Base-by-base conservation (phyloP, 2,113 vertebrate species). In the Seriola aureovittata region DNA sequence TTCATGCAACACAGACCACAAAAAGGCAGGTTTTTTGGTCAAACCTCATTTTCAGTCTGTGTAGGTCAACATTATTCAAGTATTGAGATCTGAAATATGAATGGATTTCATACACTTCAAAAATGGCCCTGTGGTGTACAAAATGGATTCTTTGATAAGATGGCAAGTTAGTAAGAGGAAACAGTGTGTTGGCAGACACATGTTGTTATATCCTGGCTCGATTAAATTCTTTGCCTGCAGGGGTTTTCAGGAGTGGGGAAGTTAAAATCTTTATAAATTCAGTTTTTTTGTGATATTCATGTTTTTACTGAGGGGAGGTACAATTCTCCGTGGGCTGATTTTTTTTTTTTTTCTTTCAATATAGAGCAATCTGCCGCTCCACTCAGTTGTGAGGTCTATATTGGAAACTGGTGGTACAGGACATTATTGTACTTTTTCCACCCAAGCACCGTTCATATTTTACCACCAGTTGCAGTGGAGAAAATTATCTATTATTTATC, bases 61-160 rank as follows among this genome's bases (percentile, higher is more conserved):
- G 42, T 17, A 32, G 36, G 7, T 9, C 68, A 79, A 19, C 32
- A 72, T 86, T 75, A 79, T 82, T 72, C 81, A 81, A 23, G 44
- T 6, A n/a, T 38, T 60, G 32, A 34, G 19, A 64, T 67, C 34
- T 84, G 54, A 75, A 84, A 78, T 75, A 84, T 78, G 48, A 84
- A 84, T 75, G 59, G 10, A 52, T 83, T 67, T 89, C 69, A 71
- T 82, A 19, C 71, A 40, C 58, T 70, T 72, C 17, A 67, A 78
- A 78, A 42, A 70, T 58, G 65, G 65, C 29, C 72, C 81, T 78
- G 72, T 62, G 66, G 54, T 86, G 73, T 32, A 52, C 14, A 75
- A 71, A 80, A 83, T 64, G 12, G 57, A 72, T 68, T 81, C 32
- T 78, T 59, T 82, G 73, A 83, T 78, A 66, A 52, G 40, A 32